Evolutionary conservation across 2,113 vertebrate species (phyloP), one percentile per base, ranked within the genome.

Genomic region (Xiphophorus hellerii): DNA sequence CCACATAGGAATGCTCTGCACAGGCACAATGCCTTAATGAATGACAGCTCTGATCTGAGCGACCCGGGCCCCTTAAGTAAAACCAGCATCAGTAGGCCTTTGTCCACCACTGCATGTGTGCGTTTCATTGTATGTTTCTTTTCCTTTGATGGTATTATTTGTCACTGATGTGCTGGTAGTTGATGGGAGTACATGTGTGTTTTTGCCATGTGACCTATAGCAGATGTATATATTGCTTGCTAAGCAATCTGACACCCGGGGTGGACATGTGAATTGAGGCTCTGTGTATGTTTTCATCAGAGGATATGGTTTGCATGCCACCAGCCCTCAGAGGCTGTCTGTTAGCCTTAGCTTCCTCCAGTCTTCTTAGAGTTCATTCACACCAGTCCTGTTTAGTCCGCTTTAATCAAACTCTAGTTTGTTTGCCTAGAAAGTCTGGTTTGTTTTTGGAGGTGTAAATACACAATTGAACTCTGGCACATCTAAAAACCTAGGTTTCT

Each of bases 1-100:
- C 66, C 75, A 76, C 69, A 71, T 48, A 82, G 87, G 87, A 90
- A 90, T 92, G 80, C 74, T 84, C 68, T 80, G 66, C 88, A 87
- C 72, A 85, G 73, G 27, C 85, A 72, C 35, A 42, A 66, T 66
- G 31, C 72, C 81, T 75, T 83, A 63, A 90, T 85, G 86, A 89
- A 86, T 82, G 85, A 83, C 84, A 74, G 77, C 81, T 86, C 87
- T 85, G 83, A 78, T 90, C 77, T 85, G 74, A 81, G 62, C 51
- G 39, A 72, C 31, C 82, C 33, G 80, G 84, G 85, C 88, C 89
- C 69, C 84, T 81, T 65, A 71, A 48, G 77, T 27, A 76, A 80
- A 85, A 68, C 72, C 81, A 69, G 62, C 78, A 82, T 82, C 78
- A 90, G 83, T 85, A 48, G 69, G 66, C 69, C 75, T 89, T 91